Conservation (phyloP, 2,113 vertebrate species). For the Scophthalmus maximus region DNA sequence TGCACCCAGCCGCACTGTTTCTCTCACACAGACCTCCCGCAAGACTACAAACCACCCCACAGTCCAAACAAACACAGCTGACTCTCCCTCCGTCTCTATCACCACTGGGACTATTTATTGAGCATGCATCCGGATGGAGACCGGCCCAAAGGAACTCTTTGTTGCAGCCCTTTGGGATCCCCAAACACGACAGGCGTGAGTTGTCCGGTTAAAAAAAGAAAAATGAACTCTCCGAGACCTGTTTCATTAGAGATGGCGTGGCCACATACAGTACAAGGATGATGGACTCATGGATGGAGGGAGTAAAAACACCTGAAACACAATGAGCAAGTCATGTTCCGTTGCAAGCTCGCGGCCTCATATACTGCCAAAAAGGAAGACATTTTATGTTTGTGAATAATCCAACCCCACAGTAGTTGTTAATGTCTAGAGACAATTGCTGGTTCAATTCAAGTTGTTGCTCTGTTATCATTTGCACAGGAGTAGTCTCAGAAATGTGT, state of each 20-base stretch:
- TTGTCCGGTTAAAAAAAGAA: conserved; percentile 82
- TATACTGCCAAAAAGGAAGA: conserved; percentile 99
- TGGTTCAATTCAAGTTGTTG: conserved; percentile 99
- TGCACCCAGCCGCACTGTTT: conserved; percentile 64
- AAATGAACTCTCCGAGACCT: conserved; percentile 75
- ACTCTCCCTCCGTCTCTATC: conserved; percentile 72
- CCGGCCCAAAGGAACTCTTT: conserved; percentile 94
- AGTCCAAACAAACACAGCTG: conserved; percentile 90
- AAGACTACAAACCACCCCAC: conserved; percentile 94
- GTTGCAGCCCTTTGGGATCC: conserved; percentile 93
- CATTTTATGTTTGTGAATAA: conserved; percentile 98
- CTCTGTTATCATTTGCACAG: conserved; percentile 99
- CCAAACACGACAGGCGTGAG: conserved; percentile 81
- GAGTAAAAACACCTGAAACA: conserved; percentile 84
- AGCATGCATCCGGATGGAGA: conserved; percentile 94
- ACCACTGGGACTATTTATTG: conserved; percentile 99
- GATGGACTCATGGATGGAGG: conserved; percentile 88
- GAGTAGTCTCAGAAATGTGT: conserved; percentile 97
- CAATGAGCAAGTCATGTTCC: conserved; percentile 88
- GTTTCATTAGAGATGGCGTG: conserved; percentile 77
- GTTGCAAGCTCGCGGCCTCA: conserved; percentile 96
- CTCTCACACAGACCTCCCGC: conserved; percentile 74
- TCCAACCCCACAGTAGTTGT: conserved; percentile 94
- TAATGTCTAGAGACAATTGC: conserved; percentile 97
- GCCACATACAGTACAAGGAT: conserved; percentile 84